Conservation (phyloP, 2,888 invertebrate genomes). For the Drosophila ezoana region DNA sequence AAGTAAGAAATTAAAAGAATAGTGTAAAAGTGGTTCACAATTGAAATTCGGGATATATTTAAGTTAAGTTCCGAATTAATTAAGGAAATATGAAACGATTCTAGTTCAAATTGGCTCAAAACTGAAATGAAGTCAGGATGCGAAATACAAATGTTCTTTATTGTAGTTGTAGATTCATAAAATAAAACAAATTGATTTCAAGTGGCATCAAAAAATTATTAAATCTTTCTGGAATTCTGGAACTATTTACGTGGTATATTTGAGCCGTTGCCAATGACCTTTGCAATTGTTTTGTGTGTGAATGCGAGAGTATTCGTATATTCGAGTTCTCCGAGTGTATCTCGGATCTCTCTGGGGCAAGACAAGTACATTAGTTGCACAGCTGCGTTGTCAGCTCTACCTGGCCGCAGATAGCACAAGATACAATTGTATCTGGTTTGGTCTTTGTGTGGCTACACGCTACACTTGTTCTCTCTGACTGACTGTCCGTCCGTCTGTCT, state of each 20-base stretch:
- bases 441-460: conserved; percentile 51
- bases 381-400: conserved; percentile 56
- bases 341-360: conserved; percentile 10
- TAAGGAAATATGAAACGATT: no score
- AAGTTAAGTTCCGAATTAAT: no score
- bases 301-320: conserved; percentile 6
- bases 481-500: neutral
- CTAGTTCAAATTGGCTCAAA: no score
- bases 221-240: no score
- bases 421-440: conserved; percentile 63
- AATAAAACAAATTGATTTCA: no score
- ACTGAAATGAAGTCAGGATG: no score
- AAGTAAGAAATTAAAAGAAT: no score
- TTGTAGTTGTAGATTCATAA: no score
- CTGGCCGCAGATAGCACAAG: conserved; percentile 56
- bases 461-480: conserved; percentile 51
- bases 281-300: neutral
- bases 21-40: no score
- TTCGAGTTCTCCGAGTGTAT: neutral
- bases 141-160: no score
- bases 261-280: neutral
- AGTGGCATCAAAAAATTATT: no score
- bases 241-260: conserved; percentile 9
- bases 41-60: no score
- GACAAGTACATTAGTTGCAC: conserved; percentile 75